Percentiles rank a stretch among this genome's conserved stretches.
phyloP scores from a whole-genome alignment of 2,888 invertebrate species.

The Drosophila ezoana region DNA sequence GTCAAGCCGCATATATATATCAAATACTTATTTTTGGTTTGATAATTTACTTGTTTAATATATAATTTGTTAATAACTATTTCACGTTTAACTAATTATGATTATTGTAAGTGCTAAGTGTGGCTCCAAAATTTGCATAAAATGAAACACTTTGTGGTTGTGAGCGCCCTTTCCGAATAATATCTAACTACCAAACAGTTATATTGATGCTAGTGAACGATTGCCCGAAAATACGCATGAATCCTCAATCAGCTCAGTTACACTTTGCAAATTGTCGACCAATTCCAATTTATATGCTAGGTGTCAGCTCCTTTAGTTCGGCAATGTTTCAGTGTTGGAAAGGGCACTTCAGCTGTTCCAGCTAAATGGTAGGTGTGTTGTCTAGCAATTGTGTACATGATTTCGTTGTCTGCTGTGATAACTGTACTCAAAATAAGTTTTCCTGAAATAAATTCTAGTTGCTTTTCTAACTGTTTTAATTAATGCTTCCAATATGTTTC shows the following conservation, averaged over 20 bases:
- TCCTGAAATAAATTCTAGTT: constrained; percentile 67
- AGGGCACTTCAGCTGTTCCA: constrained; percentile 34
- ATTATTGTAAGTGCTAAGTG: constrained; percentile 71
- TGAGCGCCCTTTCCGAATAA: constrained; percentile 36
- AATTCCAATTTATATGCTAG: neutral
- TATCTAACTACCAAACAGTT: constrained; percentile 3
- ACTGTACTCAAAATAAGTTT: constrained; percentile 63
- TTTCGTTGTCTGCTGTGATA: constrained; percentile 71
- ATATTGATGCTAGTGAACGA: neutral
- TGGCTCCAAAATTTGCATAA: constrained; percentile 66
- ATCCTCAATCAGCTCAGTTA: neutral
- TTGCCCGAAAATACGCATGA: neutral
- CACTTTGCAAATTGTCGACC: neutral
- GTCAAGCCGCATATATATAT: constrained; percentile 83
- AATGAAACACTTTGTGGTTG: constrained; percentile 70
- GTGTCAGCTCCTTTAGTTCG: constrained; percentile 1
- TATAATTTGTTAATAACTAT: constrained; percentile 71
- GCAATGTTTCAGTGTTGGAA: constrained; percentile 20
- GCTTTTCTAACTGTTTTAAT: constrained; percentile 33
- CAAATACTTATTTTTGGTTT: constrained; percentile 55
- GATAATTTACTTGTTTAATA: constrained; percentile 54
- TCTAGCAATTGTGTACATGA: constrained; percentile 43
- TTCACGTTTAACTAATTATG: constrained; percentile 73
- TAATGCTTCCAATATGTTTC: constrained; percentile 15
- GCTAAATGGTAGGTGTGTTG: constrained; percentile 20